These are phyloP conservation scores for Pelochelys cantorii DNA, from an alignment of 2,797 vertebrate genomes.

Conservation along the genomic window DNA sequence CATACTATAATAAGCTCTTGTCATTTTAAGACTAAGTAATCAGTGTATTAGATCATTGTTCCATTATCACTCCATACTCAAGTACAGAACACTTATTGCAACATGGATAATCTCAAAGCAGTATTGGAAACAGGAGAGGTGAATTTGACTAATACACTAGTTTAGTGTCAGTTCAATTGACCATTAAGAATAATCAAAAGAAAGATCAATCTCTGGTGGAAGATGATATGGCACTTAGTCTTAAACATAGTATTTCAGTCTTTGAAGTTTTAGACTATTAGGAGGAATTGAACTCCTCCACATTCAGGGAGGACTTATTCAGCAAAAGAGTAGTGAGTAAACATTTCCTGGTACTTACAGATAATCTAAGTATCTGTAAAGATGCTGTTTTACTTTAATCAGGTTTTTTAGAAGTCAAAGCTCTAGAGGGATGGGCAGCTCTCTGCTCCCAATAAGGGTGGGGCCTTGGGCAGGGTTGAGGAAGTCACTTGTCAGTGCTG, in stretches of 20 bases:
- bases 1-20: background rate
- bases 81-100: background rate
- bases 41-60: no score
- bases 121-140: constrained; percentile 27
- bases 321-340: background rate
- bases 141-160: constrained; percentile 49
- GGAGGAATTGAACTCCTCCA: background rate
- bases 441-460: no score
- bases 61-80: background rate
- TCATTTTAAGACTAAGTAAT: no score
- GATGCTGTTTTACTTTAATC: background rate
- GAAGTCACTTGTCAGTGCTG: no score
- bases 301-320: background rate
- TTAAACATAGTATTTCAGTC: background rate
- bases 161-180: constrained; percentile 74
- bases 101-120: background rate
- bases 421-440: background rate
- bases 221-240: background rate
- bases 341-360: constrained; percentile 11
- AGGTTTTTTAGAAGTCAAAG: constrained; percentile 22
- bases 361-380: background rate
- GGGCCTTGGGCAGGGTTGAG: no score
- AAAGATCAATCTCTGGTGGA: no score
- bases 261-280: constrained; percentile 12
- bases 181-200: constrained; percentile 32